Base-by-base conservation (phyloP, 2,797 vertebrate genomes). In the Micromesistius poutassou region DNA sequence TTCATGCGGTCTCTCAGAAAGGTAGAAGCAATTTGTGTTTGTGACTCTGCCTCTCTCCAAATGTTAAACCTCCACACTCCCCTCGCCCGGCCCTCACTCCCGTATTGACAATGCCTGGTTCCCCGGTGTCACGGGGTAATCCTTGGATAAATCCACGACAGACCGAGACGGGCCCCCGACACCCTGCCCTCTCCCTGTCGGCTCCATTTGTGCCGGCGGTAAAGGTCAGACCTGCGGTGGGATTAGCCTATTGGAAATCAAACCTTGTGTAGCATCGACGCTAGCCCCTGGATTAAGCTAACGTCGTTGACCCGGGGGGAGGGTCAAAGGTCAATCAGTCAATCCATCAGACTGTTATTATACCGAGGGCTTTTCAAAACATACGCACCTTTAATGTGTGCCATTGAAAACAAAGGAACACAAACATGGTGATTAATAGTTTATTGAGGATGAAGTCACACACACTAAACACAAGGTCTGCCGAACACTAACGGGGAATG, bases 231-330 rank as follows among this genome's bases (percentile, higher is more conserved):
- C 73, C 85, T 87, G 16, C 0, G 77, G 31, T 76, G 5, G 6
- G 30, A 80, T 77, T 73, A 70, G 75, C 40, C 77, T 92, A 93
- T 93, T 89, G 91, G 91, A 92, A 93, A 93, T 93, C 92, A 91
- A 93, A 92, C 81, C 71, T 79, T 80, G 74, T 78, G 82, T 86
- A 88, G 91, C 84, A 88, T 90, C 91, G 77, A 31, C 31, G 42
- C 72, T 75, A 5, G 76, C 73, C 74, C 40, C 75, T 42, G 79
- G 88, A 82, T 87, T 74, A 4, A 80, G 85, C 84, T 82, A 91
- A 89, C 87, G 88, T 88, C 86, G 81, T 84, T 83, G 78, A 46
- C 76, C 1, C 83, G 16, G 35, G 36, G n/a, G 36, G 36, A 28
- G 70, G n/a, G 28, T 14, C 70, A 71, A 31, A 71, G 28, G 28